Base-by-base conservation (phyloP, 2,888 invertebrate genomes). In the Lutraria lutraria region DNA sequence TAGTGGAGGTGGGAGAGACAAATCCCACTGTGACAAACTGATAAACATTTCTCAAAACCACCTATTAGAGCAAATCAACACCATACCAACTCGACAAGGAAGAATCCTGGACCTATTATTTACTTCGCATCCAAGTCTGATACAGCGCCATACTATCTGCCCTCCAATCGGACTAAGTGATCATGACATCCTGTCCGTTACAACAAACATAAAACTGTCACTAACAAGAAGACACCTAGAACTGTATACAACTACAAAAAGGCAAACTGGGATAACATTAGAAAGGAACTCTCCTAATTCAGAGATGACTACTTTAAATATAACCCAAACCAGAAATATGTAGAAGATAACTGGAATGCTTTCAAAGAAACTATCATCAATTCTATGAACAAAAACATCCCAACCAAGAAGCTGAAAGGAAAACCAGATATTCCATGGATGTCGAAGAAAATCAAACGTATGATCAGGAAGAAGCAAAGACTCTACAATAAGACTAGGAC, bases 161-260 rank as follows among this genome's bases (percentile, higher is more conserved):
- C 86, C 86, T 53, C 86, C 86, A 2, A 86, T 86, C 21, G 86
- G 86, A 8, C 68, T 86, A 21, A 81, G 81, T 54, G 86, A 86
- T 34, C 86, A 86, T 81, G 86, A 86, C 19, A 86, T 86, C 3
- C 43, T 86, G 25, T 34, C 81, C 16, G 81, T 86, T 3, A 68
- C 63, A n/a, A 81, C 86, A 0, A 52, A 4, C 15, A 15, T 86
- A 15, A 68, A 81, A 68, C 68, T 81, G 53, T n/a, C 56, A 19
- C 31, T 19, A 79, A 76, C 25, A 43, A 68, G 31, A 83, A 83
- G 60, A 8, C 79, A 16, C 79, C 56, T 12, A 81, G 82, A 72
- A 76, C 87, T 21, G 87, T 82, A 8, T 83, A 76, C n/a, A 76
- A 87, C 25, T 87, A 79, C 60, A 87, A 80, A 34, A 87, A 83